A percentile compares a stretch with the other conserved stretches of the same genome.
Conservation (phyloP, 2,113 vertebrate genomes). For the Rhinopomastus cyanomelas region DNA sequence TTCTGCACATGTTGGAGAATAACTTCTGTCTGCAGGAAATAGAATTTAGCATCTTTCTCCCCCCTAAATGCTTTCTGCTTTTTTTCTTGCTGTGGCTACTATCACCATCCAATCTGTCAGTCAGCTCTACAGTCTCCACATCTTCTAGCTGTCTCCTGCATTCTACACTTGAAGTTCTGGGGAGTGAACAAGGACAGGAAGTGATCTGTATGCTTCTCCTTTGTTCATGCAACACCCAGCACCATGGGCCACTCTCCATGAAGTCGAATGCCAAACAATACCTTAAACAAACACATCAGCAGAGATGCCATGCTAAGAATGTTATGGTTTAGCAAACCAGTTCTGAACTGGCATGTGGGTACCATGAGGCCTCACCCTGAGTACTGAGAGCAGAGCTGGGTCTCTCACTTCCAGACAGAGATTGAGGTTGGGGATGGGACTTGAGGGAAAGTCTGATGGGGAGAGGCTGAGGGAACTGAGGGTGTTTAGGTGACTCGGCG, state of each 20-base stretch:
- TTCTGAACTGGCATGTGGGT: background rate
- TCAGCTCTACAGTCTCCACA: background rate
- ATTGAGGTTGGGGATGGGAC: too few relatives aligned
- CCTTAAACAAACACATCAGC: background rate
- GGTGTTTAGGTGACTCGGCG: too few relatives aligned
- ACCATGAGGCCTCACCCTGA: background rate
- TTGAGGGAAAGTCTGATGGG: too few relatives aligned
- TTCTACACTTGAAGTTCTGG: background rate
- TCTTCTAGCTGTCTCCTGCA: background rate
- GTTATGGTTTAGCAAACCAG: background rate
- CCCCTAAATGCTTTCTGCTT: background rate
- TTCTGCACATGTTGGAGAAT: background rate
- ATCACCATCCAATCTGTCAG: background rate
- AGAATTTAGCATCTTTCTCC: background rate
- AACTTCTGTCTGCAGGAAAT: background rate
- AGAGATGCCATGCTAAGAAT: background rate
- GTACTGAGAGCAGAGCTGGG: too few relatives aligned
- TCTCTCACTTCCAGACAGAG: too few relatives aligned
- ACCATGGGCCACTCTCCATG: background rate
- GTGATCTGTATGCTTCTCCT: background rate
- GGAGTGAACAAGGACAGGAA: background rate
- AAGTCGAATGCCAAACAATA: background rate
- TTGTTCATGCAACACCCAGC: background rate
- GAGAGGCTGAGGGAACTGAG: too few relatives aligned
- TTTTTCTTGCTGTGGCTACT: background rate